These are phyloP conservation scores for Cairina moschata DNA, from an alignment of 2,113 vertebrate species.

Conservation along the genomic window DNA sequence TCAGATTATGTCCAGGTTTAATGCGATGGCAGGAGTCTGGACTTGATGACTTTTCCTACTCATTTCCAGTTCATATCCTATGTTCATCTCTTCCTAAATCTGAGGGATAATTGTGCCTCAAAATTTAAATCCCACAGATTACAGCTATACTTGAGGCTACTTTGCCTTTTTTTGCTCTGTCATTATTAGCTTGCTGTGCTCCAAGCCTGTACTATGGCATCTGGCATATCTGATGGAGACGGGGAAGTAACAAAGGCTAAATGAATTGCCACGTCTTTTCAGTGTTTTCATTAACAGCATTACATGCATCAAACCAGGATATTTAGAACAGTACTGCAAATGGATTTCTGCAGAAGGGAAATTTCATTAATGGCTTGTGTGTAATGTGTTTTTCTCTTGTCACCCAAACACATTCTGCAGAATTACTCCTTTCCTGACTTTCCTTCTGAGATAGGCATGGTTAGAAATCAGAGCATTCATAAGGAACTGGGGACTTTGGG, in stretches of 20 bases:
- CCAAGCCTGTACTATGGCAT: neutral
- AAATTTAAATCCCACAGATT: neutral
- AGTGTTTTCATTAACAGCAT: neutral
- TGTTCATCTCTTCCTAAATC: neutral
- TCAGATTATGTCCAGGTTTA: neutral
- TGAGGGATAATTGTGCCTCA: neutral
- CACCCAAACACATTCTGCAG: neutral
- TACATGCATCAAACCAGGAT: neutral
- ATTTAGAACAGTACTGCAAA: neutral
- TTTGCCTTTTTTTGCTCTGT: neutral
- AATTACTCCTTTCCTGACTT: neutral
- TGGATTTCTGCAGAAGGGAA: neutral
- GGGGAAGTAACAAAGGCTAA: neutral
- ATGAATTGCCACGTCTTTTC: neutral
- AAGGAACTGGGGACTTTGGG: neutral
- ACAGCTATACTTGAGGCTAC: neutral
- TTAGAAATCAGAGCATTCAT: neutral
- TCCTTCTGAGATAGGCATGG: neutral
- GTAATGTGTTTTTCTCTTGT: neutral
- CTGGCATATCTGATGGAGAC: neutral
- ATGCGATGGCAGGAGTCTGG: neutral
- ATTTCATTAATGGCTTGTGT: neutral
- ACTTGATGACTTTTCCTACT: neutral
- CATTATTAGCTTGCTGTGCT: accelerated
- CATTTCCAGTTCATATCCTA: neutral